Conservation (phyloP, 2,113 vertebrate species). For the Vireo altiloquus region DNA sequence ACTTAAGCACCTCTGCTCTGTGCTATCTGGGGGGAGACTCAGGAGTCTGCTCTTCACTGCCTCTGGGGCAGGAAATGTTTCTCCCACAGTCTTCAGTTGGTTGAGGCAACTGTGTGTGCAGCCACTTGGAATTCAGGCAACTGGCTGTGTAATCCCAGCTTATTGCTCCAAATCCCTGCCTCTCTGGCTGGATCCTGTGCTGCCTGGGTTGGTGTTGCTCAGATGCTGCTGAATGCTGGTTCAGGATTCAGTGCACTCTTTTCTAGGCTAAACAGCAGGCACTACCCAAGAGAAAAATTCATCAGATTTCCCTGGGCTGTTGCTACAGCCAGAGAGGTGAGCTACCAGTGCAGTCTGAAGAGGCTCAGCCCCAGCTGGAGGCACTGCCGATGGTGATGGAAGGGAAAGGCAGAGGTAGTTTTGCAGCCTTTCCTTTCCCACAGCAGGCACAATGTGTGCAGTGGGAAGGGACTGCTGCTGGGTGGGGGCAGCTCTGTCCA, state of each 20-base stretch:
- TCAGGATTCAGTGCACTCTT: not conserved
- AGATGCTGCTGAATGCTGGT: not conserved
- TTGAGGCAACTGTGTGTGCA: not conserved
- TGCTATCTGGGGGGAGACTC: not conserved
- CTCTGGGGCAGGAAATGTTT: not conserved
- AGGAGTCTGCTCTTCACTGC: not conserved
- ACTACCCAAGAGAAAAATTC: not conserved
- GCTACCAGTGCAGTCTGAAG: not conserved
- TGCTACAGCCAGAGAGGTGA: not conserved
- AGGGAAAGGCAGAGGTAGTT: not conserved
- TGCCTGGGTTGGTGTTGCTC: not conserved
- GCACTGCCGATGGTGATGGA: rapidly evolving
- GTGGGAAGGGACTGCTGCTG: not conserved
- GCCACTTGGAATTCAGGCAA: not conserved
- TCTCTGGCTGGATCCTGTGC: not conserved
- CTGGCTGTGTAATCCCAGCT: not conserved
- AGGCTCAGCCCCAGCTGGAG: not conserved
- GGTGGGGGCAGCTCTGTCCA: not conserved
- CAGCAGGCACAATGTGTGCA: not conserved
- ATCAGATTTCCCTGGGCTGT: not conserved
- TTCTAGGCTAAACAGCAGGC: not conserved
- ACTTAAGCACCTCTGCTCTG: not conserved
- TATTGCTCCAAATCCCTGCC: not conserved
- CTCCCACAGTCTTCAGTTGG: not conserved
- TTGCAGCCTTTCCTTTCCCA: not conserved